Conservation (phyloP, 2,113 vertebrate species). For the Ammodytes dubius region DNA sequence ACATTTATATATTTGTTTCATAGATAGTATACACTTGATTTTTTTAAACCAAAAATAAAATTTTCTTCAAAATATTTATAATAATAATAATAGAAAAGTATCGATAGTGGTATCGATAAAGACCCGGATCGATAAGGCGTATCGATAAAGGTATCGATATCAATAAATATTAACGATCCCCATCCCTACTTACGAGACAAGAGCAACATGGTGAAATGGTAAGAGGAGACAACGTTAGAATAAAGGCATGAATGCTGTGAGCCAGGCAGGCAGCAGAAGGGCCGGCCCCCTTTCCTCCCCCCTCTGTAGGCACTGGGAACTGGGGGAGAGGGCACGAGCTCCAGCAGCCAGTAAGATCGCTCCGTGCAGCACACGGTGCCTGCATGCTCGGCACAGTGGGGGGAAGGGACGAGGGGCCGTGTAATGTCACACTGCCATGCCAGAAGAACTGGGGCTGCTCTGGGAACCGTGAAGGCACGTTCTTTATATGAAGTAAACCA, state of each 20-base stretch:
- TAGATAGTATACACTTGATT: too few relatives aligned
- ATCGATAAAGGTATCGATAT: too few relatives aligned
- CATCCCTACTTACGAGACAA: too few relatives aligned
- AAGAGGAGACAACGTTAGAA: not conserved
- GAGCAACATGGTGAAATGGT: not conserved
- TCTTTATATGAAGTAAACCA: not conserved
- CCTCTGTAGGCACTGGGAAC: slow-evolving; percentile 60
- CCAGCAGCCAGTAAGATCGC: slow-evolving; percentile 70
- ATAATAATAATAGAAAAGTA: too few relatives aligned
- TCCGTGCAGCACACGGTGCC: slow-evolving; percentile 55
- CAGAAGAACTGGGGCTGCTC: slow-evolving; percentile 54
- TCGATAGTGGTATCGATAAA: too few relatives aligned
- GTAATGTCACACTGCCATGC: slow-evolving; percentile 72
- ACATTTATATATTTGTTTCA: too few relatives aligned
- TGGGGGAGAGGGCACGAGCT: slow-evolving; percentile 72
- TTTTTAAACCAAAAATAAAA: too few relatives aligned
- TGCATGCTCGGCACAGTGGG: slow-evolving; percentile 48
- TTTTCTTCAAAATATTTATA: too few relatives aligned
- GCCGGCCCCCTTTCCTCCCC: slow-evolving; percentile 4
- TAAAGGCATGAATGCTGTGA: slow-evolving; percentile 8
- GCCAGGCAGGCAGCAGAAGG: slow-evolving; percentile 28
- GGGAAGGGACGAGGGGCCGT: slow-evolving; percentile 55
- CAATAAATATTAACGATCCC: too few relatives aligned
- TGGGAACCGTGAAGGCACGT: slow-evolving; percentile 5
- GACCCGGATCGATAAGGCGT: too few relatives aligned